Conservation (phyloP, 2,113 vertebrate genomes). For the Gorsachius goisagi region DNA sequence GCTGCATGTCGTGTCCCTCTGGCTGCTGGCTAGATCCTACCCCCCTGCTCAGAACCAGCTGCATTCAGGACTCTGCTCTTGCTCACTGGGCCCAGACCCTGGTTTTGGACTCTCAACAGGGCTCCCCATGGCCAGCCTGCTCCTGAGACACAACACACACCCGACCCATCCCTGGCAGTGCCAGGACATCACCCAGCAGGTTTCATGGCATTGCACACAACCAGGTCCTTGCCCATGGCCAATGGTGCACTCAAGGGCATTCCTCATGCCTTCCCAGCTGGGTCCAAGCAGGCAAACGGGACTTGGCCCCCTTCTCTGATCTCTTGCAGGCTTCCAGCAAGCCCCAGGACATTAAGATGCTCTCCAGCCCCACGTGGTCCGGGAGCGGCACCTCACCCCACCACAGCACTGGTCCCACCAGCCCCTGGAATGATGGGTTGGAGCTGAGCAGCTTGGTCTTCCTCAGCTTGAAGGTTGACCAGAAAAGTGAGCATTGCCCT, state of each 20-base stretch:
- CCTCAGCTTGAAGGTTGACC: slow-evolving; percentile 66
- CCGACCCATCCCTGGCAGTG: neutral
- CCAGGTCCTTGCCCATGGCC: neutral
- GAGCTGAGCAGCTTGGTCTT: slow-evolving; percentile 62
- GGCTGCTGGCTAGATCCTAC: neutral
- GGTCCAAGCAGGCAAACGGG: neutral
- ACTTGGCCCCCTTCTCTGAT: neutral
- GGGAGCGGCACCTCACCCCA: neutral
- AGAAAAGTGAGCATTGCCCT: slow-evolving; percentile 58
- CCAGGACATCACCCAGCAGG: fast-evolving
- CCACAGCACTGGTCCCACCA: neutral
- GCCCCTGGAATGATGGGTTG: neutral
- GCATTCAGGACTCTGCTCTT: neutral
- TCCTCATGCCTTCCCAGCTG: neutral
- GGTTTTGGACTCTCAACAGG: neutral
- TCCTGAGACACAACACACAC: neutral
- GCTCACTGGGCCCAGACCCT: neutral
- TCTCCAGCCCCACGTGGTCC: neutral
- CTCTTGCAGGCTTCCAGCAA: neutral
- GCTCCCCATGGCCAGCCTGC: neutral
- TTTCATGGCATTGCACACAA: neutral
- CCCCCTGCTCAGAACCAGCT: neutral
- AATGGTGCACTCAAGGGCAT: neutral
- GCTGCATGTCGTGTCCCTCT: fast-evolving
- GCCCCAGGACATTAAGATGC: neutral